Evolutionary conservation across 2,113 vertebrate genomes (phyloP), one percentile per base, ranked within the genome.

Genomic region (Leuciscus idus): DNA sequence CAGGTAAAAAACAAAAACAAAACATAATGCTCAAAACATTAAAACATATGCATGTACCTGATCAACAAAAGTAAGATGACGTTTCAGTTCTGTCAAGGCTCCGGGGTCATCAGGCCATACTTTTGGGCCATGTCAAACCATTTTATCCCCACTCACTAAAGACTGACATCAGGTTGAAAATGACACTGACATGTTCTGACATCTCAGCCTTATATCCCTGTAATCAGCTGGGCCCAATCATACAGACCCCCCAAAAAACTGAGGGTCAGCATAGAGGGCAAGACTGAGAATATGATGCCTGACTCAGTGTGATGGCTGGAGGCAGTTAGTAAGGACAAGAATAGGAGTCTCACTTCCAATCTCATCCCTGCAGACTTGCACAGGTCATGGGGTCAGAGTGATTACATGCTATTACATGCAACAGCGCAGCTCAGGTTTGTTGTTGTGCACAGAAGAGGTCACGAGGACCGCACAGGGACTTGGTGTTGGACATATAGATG

Each of bases 391-490:
- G 90, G 91, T 90, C 36, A 2, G 66, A 74, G 89, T 90, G 90
- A 86, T 91, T 90, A 90, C 87, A 91, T 52, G 57, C 85, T 73
- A 78, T 86, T 89, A 85, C 87, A 91, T 88, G 89, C 48, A n/a
- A 88, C 55, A 70, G 73, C 77, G 84, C 78, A 59, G 39, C 86
- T 84, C 78, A 21, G 15, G 87, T 68, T 88, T 86, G 83, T 85
- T 91, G 92, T 86, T 80, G 81, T 91, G 88, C 91, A 90, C 75
- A 57, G 84, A 84, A 70, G 81, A 91, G 88, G 89, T 85, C 90
- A 85, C 0, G 28, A 78, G 84, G 59, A 86, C 59, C 26, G 74
- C 75, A 12, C 73, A 36, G 81, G 86, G 88, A 88, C 57, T 43
- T 39, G 70, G 43, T 33, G 7, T 57, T n/a, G 80, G 70, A 28